Evolutionary conservation across 2,113 vertebrate genomes (phyloP), one percentile per base, ranked within the genome.

Genomic region (Paramormyrops kingsleyae): DNA sequence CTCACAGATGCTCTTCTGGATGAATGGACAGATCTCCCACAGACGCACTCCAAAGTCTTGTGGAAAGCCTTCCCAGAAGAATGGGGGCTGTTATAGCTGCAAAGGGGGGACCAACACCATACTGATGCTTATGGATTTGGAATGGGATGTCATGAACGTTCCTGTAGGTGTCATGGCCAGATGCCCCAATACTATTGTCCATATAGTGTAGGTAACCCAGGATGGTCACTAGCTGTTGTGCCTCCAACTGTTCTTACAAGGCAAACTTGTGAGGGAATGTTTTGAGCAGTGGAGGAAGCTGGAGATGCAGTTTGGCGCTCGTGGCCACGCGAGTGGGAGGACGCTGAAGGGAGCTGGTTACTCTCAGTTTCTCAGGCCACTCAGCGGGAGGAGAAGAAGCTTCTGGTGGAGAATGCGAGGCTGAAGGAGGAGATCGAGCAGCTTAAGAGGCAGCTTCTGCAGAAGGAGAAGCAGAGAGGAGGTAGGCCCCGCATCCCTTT

Each of bases 401-500:
- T 99, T 89, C 96, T 97, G 94, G 97, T 97, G 92, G 99, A 99
- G 96, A 99, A 99, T 92, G 96, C 97, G 88, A 99, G 97, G 93
- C 91, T 99, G 93, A 99, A 98, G 95, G 97, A 97, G 91, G 97
- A 99, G 95, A 98, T 99, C 17, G 98, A 99, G 91, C 95, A 94
- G 7, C 92, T 99, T 88, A 99, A 98, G 92, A 96, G 96, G 74
- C 97, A 97, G 91, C 95, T 99, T 86, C 96, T 99, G 91, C 95
- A 98, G 89, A 98, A 97, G 90, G 98, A 99, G 95, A 97, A 95
- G 95, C 95, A 92, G 66, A 97, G 97, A 94, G 98, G 98, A 96
- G 98, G 98, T 99, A 92, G 62, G 94, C 62, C 1, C 2, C 7
- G 86, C n/a, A 44, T 77, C 42, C 53, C 89, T 21, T 19, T 17